A percentile compares a stretch with the other conserved stretches of the same genome.
Evolutionary conservation across 1,140 invertebrate species (phyloP).

Genomic region (Cheumatopsyche charites): DNA sequence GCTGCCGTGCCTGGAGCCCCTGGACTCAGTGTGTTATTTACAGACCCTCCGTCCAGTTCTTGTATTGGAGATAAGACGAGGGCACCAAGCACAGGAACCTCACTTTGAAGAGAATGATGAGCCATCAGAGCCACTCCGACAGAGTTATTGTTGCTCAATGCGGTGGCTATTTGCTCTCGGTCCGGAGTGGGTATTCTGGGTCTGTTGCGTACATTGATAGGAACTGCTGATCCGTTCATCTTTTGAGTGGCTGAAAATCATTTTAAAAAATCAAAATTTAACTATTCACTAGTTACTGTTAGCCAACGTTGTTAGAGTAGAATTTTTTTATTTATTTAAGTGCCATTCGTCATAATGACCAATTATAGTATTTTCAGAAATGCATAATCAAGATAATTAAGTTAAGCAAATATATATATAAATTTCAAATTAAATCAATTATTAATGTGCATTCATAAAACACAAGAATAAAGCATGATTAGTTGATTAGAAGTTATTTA

Average conservation of each 20-base stretch:
- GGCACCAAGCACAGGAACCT: constrained; percentile 74
- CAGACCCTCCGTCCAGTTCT: constrained; percentile 72
- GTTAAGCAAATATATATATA: too few relatives aligned
- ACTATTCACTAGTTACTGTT: too few relatives aligned
- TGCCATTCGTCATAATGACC: too few relatives aligned
- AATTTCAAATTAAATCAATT: too few relatives aligned
- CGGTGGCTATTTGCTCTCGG: constrained; percentile 67
- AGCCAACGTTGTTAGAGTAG: too few relatives aligned
- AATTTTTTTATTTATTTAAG: too few relatives aligned
- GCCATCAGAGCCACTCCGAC: constrained; percentile 71
- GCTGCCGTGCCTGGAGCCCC: constrained; percentile 72
- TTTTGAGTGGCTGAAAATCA: constrained; percentile 65
- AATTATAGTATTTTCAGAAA: too few relatives aligned
- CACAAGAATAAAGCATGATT: too few relatives aligned
- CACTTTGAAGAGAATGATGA: constrained; percentile 66
- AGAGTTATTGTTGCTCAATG: constrained; percentile 57
- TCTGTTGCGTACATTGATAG: constrained; percentile 72
- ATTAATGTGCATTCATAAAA: too few relatives aligned
- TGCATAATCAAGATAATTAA: too few relatives aligned
- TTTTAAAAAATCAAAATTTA: not conserved
- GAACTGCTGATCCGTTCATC: constrained; percentile 69
- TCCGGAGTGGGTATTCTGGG: constrained; percentile 86
- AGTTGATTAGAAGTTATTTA: too few relatives aligned
- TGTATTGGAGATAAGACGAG: constrained; percentile 79
- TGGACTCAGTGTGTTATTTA: constrained; percentile 71